Conservation (phyloP, 2,888 invertebrate species). For the Neria commutata region DNA sequence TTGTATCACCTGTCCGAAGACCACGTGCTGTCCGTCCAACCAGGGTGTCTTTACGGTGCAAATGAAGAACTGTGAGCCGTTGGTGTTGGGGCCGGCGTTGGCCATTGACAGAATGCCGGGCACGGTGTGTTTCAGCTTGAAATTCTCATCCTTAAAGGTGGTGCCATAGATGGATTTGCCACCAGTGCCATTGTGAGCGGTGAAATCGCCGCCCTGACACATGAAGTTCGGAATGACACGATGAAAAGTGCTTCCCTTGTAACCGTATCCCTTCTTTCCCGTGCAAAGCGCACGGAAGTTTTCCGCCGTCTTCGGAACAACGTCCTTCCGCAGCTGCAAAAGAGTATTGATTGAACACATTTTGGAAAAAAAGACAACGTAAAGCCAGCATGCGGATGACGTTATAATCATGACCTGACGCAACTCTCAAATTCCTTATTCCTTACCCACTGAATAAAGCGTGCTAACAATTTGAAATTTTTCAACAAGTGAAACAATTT, state of each 20-base stretch:
- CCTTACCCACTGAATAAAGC: no score
- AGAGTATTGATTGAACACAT: constrained; percentile 8
- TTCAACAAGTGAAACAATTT: neutral
- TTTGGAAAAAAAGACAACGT: neutral
- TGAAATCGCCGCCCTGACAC: constrained; percentile 94
- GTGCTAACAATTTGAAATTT: neutral
- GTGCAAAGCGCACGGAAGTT: constrained; percentile 95
- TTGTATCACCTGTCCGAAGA: constrained; percentile 86
- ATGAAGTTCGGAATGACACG: constrained; percentile 94
- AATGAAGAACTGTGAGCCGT: constrained; percentile 95
- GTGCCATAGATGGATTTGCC: constrained; percentile 95
- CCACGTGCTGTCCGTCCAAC: constrained; percentile 91
- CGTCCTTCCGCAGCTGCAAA: constrained; percentile 39
- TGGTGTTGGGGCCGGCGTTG: constrained; percentile 91
- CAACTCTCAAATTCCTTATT: no score
- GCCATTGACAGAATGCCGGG: constrained; percentile 93
- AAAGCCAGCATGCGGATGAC: no score
- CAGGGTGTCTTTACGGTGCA: constrained; percentile 88
- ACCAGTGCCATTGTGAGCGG: constrained; percentile 89
- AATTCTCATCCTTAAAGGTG: constrained; percentile 96
- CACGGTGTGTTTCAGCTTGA: constrained; percentile 87
- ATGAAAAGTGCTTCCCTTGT: constrained; percentile 89
- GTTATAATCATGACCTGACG: no score
- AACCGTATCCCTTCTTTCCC: constrained; percentile 89
- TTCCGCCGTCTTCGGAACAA: constrained; percentile 76